Conservation (phyloP, 2,888 invertebrate species). For the Chaetogeoica ovagalla region DNA sequence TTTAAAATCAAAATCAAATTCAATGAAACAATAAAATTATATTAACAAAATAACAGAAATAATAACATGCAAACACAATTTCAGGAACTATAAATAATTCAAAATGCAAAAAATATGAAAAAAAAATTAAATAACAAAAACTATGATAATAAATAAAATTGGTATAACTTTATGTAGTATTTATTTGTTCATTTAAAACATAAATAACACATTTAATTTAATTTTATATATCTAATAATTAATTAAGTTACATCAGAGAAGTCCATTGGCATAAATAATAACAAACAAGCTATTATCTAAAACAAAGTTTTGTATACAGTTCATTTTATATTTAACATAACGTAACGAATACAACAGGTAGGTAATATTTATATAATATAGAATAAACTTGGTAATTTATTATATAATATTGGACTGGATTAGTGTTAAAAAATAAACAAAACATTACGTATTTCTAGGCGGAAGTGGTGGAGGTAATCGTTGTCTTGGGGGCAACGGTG, state of each 20-base stretch:
- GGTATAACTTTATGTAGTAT: slow-evolving; percentile 29
- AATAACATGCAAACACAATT: slow-evolving; percentile 50
- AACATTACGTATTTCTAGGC: slow-evolving; percentile 42
- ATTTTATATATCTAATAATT: slow-evolving; percentile 18
- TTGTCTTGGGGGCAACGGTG: slow-evolving; percentile 45
- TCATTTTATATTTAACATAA: background rate
- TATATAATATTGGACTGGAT: slow-evolving; percentile 38
- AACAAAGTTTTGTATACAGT: slow-evolving; percentile 8
- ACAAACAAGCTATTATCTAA: slow-evolving; percentile 26
- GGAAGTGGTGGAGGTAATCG: slow-evolving; percentile 47
- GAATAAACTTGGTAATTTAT: background rate
- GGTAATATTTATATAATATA: background rate
- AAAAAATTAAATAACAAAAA: slow-evolving; percentile 27
- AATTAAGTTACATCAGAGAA: slow-evolving; percentile 30
- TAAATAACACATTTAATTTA: slow-evolving; percentile 38
- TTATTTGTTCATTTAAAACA: slow-evolving; percentile 44
- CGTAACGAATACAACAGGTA: slow-evolving; percentile 29
- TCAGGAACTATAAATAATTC: slow-evolving; percentile 32
- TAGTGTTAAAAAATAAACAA: background rate
- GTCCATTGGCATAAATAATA: slow-evolving; percentile 15
- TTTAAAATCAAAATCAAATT: slow-evolving; percentile 38
- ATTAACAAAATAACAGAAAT: slow-evolving; percentile 43
- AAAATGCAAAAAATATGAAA: slow-evolving; percentile 28
- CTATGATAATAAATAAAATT: slow-evolving; percentile 2
- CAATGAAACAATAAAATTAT: slow-evolving; percentile 41